Percentiles rank a stretch among this genome's conserved stretches.
These are phyloP conservation scores for Eucera pruinosa DNA, from an alignment of 2,888 invertebrate genomes.

Conservation along the genomic window DNA sequence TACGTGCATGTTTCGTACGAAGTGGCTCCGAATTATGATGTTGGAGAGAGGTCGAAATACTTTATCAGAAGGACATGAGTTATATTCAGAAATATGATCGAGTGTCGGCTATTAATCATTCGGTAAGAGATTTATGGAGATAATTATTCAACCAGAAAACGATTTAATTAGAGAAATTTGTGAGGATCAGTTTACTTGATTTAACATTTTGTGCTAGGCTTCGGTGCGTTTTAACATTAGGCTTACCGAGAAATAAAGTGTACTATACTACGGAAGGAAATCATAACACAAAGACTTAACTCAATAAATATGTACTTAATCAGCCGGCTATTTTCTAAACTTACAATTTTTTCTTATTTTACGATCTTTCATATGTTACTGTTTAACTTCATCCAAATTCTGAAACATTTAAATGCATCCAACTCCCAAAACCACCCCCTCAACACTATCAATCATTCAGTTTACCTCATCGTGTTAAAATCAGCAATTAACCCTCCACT, in stretches of 20 bases:
- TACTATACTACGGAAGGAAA: no score
- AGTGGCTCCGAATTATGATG: slow-evolving; percentile 21
- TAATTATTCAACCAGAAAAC: slow-evolving; percentile 21
- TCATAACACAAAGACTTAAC: no score
- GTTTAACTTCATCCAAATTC: no score
- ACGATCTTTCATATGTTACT: no score
- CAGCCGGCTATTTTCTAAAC: no score
- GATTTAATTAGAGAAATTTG: slow-evolving; percentile 11
- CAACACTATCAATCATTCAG: neutral
- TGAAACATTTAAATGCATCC: no score
- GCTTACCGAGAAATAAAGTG: no score
- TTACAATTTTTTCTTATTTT: no score
- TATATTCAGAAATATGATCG: slow-evolving; percentile 5
- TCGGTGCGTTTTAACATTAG: neutral
- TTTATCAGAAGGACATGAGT: slow-evolving; percentile 12
- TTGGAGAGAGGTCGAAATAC: neutral
- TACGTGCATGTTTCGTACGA: no score
- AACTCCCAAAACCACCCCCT: neutral
- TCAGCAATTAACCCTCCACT: neutral
- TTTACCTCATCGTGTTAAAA: neutral
- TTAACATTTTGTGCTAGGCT: neutral
- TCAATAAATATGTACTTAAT: no score
- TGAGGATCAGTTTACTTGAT: neutral
- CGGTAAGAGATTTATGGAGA: slow-evolving; percentile 6
- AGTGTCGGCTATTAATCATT: slow-evolving; percentile 5